phyloP scores from a whole-genome alignment of 2,888 invertebrate genomes.

The Euplexia lucipara region DNA sequence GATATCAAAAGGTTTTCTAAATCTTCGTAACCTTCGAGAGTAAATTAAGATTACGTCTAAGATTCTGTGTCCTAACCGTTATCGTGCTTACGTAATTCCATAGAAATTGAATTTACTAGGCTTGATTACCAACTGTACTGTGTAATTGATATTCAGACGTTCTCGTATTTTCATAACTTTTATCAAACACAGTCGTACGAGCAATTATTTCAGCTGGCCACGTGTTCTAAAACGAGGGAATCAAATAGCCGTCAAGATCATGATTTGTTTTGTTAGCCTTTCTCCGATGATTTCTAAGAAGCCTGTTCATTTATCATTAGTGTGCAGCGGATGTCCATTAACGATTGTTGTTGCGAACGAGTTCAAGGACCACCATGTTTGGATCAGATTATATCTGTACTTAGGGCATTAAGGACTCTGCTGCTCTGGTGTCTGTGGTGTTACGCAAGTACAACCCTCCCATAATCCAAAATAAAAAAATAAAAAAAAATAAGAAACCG shows the following conservation, averaged over 20 bases:
- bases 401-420: constrained; percentile 47
- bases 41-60: constrained; percentile 38
- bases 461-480: constrained; percentile 1
- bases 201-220: constrained; percentile 30
- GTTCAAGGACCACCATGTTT: constrained; percentile 72
- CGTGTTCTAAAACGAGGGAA: constrained; percentile 34
- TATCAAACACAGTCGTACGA: constrained; percentile 8
- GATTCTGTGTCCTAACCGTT: constrained; percentile 16
- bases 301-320: constrained; percentile 67
- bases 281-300: constrained; percentile 71
- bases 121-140: constrained; percentile 4
- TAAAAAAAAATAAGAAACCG: background rate
- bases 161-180: constrained; percentile 4
- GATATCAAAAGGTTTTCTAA: background rate
- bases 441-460: background rate
- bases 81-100: constrained; percentile 33
- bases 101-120: constrained; percentile 20
- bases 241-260: constrained; percentile 44
- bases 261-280: constrained; percentile 61
- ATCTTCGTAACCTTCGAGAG: constrained; percentile 8
- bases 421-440: no score
- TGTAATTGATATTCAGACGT: constrained; percentile 20
- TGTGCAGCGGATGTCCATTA: constrained; percentile 77
- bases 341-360: constrained; percentile 76
- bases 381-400: constrained; percentile 62